A percentile compares a stretch with the other conserved stretches of the same genome.
These are phyloP conservation scores for Troides aeacus DNA, from an alignment of 2,888 invertebrate species.

Conservation along the genomic window DNA sequence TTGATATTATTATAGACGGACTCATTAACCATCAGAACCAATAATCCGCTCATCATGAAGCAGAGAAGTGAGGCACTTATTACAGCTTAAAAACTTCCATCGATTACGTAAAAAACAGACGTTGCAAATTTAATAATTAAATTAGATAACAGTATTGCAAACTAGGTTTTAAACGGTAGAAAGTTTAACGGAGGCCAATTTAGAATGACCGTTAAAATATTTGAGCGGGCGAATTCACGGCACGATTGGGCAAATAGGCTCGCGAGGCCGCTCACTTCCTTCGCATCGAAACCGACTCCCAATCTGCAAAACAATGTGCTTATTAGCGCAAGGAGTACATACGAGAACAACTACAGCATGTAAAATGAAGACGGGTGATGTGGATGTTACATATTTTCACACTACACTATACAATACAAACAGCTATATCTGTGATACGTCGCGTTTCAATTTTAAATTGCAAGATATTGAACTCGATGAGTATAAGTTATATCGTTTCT, in stretches of 20 bases:
- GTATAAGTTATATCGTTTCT: too few relatives aligned
- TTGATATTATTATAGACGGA: too few relatives aligned
- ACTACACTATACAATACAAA: not conserved
- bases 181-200: conserved; percentile 15
- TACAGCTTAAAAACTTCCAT: not conserved
- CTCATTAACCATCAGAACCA: too few relatives aligned
- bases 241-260: conserved; percentile 63
- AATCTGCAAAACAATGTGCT: conserved; percentile 37
- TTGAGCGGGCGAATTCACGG: conserved; percentile 49
- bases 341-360: not conserved
- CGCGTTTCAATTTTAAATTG: too few relatives aligned
- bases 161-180: conserved; percentile 21
- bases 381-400: not conserved
- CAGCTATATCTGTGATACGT: too few relatives aligned
- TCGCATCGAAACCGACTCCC: conserved; percentile 43
- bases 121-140: conserved; percentile 4
- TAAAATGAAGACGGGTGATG: not conserved
- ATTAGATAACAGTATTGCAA: conserved; percentile 23
- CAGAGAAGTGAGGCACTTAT: not conserved
- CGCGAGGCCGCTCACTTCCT: conserved; percentile 67
- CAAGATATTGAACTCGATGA: too few relatives aligned
- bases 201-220: conserved; percentile 27
- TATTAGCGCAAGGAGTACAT: conserved; percentile 35
- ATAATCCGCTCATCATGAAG: too few relatives aligned
- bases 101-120: not conserved